These are phyloP conservation scores for Heliconius congener DNA, from an alignment of 1,140 invertebrate species.

Conservation along the genomic window DNA sequence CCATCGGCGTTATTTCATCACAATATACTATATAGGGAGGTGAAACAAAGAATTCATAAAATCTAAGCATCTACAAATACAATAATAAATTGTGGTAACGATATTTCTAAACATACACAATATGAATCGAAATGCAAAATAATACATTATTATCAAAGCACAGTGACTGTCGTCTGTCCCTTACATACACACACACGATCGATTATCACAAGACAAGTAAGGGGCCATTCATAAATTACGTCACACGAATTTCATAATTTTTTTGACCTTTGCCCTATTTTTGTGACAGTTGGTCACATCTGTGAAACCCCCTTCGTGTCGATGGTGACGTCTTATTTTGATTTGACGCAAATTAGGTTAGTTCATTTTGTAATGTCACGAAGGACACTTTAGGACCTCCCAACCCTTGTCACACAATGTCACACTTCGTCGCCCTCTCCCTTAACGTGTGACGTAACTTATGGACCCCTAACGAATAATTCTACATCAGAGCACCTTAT, in stretches of 20 bases:
- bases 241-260: too few species aligned
- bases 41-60: slow-evolving; percentile 20
- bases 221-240: not conserved
- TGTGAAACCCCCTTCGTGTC: too few species aligned
- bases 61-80: slow-evolving; percentile 24
- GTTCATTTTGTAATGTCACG: too few species aligned
- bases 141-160: slow-evolving; percentile 50
- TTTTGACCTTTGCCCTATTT: too few species aligned
- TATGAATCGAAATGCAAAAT: slow-evolving; percentile 70
- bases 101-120: slow-evolving; percentile 42
- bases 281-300: too few species aligned
- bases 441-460: too few species aligned
- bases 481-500: slow-evolving; percentile 80
- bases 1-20: not conserved
- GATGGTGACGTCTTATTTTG: too few species aligned
- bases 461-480: slow-evolving; percentile 54
- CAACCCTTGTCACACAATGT: too few species aligned
- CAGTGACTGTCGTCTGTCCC: slow-evolving; percentile 17
- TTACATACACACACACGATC: not conserved
- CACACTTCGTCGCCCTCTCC: too few species aligned
- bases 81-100: slow-evolving; percentile 58
- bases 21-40: not conserved
- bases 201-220: slow-evolving; percentile 72
- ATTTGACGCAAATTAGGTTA: too few species aligned
- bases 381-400: too few species aligned